A percentile compares a stretch with the other conserved stretches of the same genome.
These are phyloP conservation scores for Thomomys bottae DNA, from an alignment of 2,113 vertebrate species.

Conservation along the genomic window DNA sequence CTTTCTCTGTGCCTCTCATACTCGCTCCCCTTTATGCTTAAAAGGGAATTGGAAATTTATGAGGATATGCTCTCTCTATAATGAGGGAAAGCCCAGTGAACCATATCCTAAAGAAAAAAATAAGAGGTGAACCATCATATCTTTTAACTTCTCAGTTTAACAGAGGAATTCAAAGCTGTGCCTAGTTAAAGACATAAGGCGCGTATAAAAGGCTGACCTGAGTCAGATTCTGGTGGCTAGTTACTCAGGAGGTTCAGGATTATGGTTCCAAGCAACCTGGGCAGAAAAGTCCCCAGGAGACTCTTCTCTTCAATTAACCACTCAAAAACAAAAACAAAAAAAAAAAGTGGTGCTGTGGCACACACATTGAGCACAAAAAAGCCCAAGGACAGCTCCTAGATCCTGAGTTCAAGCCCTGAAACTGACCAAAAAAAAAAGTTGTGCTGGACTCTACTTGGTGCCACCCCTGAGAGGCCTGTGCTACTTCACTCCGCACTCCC, in stretches of 20 bases:
- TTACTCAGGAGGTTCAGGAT: too few relatives aligned
- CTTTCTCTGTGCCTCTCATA: neutral
- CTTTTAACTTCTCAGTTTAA: neutral
- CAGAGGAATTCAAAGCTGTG: neutral
- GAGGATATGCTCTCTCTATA: slow-evolving; percentile 2
- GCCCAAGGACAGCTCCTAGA: too few relatives aligned
- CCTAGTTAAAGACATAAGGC: neutral
- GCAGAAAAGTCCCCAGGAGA: too few relatives aligned
- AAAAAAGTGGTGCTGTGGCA: too few relatives aligned
- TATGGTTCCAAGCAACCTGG: too few relatives aligned
- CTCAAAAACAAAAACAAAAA: too few relatives aligned
- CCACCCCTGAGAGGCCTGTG: neutral
- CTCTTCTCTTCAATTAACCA: too few relatives aligned
- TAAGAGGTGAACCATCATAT: neutral
- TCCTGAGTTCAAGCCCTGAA: too few relatives aligned
- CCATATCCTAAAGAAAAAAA: slow-evolving; percentile 26
- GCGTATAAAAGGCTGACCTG: neutral
- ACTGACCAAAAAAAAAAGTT: too few relatives aligned
- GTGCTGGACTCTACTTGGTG: neutral
- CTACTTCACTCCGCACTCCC: fast-evolving
- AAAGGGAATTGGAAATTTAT: slow-evolving; percentile 26
- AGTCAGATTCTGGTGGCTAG: too few relatives aligned
- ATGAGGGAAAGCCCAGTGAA: slow-evolving; percentile 52
- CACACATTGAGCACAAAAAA: too few relatives aligned
- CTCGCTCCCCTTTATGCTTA: neutral